A percentile compares a stretch with the other conserved stretches of the same genome.
phyloP scores from a whole-genome alignment of 2,888 invertebrate genomes.

The Exephanes ischioxanthus region DNA sequence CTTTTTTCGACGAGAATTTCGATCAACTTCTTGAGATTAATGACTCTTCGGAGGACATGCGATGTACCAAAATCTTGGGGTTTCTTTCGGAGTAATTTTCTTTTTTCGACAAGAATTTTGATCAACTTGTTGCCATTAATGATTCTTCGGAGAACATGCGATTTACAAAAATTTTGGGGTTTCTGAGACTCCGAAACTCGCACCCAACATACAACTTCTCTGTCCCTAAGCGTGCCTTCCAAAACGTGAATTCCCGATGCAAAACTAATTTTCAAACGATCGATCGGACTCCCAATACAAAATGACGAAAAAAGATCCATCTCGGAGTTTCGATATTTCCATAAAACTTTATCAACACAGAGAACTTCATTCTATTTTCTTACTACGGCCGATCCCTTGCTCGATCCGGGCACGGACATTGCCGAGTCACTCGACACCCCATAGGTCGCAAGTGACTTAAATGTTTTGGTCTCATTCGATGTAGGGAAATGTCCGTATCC shows the following conservation, averaged over 20 bases:
- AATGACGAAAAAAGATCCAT: background rate
- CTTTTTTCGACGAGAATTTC: background rate
- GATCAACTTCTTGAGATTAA: too few species aligned
- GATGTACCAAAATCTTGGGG: background rate
- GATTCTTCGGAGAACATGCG: background rate
- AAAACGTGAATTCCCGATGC: background rate
- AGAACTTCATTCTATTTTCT: background rate
- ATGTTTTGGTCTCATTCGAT: constrained; percentile 8
- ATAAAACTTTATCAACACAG: background rate
- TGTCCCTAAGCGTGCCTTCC: background rate
- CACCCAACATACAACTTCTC: background rate
- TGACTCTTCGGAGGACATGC: background rate
- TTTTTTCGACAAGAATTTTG: background rate
- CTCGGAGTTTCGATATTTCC: background rate
- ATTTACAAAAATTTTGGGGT: background rate
- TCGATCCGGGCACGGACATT: background rate
- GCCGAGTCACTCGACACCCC: background rate
- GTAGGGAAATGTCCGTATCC: constrained; percentile 9
- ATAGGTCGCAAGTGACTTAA: background rate
- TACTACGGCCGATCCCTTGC: background rate
- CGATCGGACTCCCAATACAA: background rate
- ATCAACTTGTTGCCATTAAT: background rate
- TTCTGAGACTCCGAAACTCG: background rate
- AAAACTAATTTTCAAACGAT: background rate
- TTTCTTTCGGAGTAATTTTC: background rate